phyloP scores from a whole-genome alignment of 2,113 vertebrate species.

The Bathybates hornii region DNA sequence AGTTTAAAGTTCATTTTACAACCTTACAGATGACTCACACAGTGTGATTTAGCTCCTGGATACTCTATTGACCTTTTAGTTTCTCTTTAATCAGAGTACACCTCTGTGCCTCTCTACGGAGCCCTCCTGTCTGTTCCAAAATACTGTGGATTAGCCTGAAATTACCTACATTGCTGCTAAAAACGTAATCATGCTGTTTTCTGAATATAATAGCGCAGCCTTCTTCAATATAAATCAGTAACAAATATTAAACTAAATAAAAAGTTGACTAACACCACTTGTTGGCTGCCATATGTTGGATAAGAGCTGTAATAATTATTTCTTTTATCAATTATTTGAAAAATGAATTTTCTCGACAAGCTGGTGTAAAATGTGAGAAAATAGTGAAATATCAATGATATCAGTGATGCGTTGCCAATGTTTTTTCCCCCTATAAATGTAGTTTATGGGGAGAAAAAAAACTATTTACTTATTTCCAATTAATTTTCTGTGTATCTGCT shows the following conservation, averaged over 20 bases:
- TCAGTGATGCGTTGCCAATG: neutral
- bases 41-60: neutral
- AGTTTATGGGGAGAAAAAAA: neutral
- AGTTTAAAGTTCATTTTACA: slow-evolving; percentile 4
- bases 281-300: neutral
- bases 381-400: neutral
- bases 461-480: neutral
- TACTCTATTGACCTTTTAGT: slow-evolving; percentile 6
- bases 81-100: neutral
- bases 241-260: neutral
- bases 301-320: neutral
- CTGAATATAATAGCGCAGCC: neutral
- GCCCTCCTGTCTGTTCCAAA: neutral
- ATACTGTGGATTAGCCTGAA: neutral
- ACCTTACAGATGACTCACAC: neutral
- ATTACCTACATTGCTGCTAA: neutral
- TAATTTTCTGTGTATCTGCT: neutral
- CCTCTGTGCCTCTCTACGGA: neutral
- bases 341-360: neutral
- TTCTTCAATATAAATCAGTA: neutral
- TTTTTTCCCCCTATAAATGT: neutral
- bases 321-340: neutral
- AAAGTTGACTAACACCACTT: neutral
- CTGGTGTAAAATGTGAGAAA: neutral
- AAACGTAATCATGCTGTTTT: neutral